These are phyloP conservation scores for Butorides virescens DNA, from an alignment of 2,113 vertebrate species.

Conservation along the genomic window DNA sequence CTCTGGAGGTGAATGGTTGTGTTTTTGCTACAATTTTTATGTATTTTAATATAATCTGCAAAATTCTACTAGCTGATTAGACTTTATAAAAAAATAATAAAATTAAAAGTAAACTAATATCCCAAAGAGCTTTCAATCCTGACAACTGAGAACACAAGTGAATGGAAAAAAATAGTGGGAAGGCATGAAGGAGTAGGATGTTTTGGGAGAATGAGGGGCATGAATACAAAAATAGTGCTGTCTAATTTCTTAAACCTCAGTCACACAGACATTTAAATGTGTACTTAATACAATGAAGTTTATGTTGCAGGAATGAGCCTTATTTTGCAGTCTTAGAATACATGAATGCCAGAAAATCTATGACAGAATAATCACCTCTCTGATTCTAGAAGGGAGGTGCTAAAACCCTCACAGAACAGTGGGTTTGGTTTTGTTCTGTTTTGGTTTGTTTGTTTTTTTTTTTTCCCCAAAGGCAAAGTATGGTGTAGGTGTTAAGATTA, in stretches of 20 bases:
- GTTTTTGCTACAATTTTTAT: background rate
- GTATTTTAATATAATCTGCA: background rate
- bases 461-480: background rate
- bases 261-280: background rate
- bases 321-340: background rate
- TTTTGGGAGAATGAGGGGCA: background rate
- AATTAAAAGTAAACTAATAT: background rate
- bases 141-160: background rate
- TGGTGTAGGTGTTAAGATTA: background rate
- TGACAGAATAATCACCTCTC: background rate
- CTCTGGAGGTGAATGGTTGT: background rate
- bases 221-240: background rate
- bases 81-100: background rate
- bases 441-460: too few relatives aligned
- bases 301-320: background rate
- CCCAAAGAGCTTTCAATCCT: background rate
- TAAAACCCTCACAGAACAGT: background rate
- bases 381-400: background rate
- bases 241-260: background rate
- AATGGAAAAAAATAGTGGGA: background rate
- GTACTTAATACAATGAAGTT: background rate
- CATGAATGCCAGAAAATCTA: background rate
- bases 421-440: background rate
- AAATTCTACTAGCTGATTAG: background rate
- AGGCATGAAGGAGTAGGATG: background rate